Evolutionary conservation across 2,797 vertebrate genomes (phyloP), one percentile per base, ranked within the genome.

Genomic region (Sebastes taczanowskii): DNA sequence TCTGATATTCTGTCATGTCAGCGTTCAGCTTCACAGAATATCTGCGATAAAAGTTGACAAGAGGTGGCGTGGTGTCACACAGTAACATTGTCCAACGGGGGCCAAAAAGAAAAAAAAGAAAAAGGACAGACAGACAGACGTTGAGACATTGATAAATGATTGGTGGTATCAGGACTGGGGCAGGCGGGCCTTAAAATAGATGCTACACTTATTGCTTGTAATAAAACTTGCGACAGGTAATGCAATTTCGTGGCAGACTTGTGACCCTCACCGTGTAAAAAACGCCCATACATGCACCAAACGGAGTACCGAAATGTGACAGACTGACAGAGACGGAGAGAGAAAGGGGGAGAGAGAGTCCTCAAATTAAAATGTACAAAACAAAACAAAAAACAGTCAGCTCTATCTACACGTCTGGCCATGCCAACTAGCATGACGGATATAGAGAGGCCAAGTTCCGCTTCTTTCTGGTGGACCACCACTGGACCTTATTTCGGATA

Each of bases 171-270:
- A 25, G 77, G 72, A 74, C 32, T 14, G 52, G 65, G 46, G 72
- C 92, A 92, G 91, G 46, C 7, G 94, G 94, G 95, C 91, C 92
- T 94, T 27, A 27, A 27, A 87, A 59, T 89, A 86, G 94, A 94
- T 95, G 96, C 97, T 97, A 97, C 98, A 97, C 97, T 97, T 97
- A 98, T 97, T 96, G 97, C 96, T 96, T 95, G 94, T 95, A 95
- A 94, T 96, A 94, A 91, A 89, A 90, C 65, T 70, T 94, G 91
- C 84, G 85, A 92, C 63, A 93, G 95, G 90, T 76, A 92, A 96
- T 90, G 84, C 53, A 91, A 92, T 95, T 95, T 96, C 95, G 94
- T 97, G 95, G 94, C 95, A 93, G 88, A 92, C 86, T 88, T 93
- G 94, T 94, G 95, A 83, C 84, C 86, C 79, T 89, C 77, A 94